These are phyloP conservation scores for Hydrolagus affinis DNA, from an alignment of 2,113 vertebrate species.

Conservation along the genomic window DNA sequence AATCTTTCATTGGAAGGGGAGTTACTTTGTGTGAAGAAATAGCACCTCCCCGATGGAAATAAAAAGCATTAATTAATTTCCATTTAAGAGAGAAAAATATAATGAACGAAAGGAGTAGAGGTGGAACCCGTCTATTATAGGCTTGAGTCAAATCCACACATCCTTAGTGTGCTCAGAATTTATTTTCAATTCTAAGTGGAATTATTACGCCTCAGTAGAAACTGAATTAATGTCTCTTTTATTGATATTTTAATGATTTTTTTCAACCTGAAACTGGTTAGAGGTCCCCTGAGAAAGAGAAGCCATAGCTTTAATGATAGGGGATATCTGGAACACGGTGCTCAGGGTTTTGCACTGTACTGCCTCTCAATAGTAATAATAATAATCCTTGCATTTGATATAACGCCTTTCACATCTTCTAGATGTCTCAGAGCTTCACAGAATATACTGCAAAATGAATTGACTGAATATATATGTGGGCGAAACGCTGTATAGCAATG, in stretches of 20 bases:
- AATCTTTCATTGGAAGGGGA: conserved; percentile 15
- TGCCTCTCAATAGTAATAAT: neutral
- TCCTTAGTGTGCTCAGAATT: conserved; percentile 2
- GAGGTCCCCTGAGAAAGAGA: conserved; percentile 26
- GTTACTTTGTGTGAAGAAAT: neutral
- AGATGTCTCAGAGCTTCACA: too few relatives aligned
- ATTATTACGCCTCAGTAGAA: conserved; percentile 13
- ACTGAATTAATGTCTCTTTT: conserved; percentile 22
- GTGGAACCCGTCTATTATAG: neutral
- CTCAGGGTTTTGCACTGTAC: neutral
- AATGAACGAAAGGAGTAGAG: neutral
- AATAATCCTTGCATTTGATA: too few relatives aligned
- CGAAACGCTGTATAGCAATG: neutral
- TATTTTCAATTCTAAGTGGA: conserved; percentile 4
- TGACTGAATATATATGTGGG: too few relatives aligned
- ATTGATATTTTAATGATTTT: conserved; percentile 24
- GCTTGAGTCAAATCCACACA: neutral
- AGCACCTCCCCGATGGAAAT: neutral
- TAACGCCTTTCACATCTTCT: too few relatives aligned
- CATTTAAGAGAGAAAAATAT: neutral
- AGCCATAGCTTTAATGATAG: conserved; percentile 15
- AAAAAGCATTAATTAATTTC: neutral
- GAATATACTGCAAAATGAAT: too few relatives aligned
- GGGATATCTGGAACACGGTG: neutral
- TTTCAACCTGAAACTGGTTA: neutral